phyloP scores from a whole-genome alignment of 1,140 invertebrate genomes.

The Diuraphis noxia region DNA sequence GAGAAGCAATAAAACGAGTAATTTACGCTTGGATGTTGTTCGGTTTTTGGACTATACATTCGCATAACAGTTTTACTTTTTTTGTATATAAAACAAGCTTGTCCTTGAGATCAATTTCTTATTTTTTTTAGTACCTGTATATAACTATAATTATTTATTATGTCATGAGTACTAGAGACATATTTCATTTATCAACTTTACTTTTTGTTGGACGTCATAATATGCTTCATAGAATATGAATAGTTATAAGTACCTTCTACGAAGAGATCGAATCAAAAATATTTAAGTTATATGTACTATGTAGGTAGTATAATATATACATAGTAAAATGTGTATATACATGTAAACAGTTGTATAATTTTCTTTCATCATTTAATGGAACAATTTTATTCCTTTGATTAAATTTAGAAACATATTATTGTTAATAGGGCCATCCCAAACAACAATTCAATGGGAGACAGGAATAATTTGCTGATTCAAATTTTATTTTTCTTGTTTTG shows the following conservation, averaged over 20 bases:
- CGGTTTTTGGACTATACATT: background rate
- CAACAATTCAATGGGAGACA: too few species aligned
- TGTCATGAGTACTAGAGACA: background rate
- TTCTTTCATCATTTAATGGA: background rate
- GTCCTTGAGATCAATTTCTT: background rate
- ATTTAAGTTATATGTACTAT: background rate
- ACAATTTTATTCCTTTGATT: background rate
- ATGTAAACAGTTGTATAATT: background rate
- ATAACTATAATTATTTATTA: slow-evolving; percentile 15
- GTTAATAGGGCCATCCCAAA: too few species aligned
- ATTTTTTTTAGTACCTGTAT: background rate
- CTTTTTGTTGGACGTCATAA: background rate
- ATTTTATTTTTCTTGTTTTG: too few species aligned
- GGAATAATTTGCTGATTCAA: too few species aligned
- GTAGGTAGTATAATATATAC: too few species aligned
- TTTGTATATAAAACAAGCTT: background rate
- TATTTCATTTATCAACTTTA: background rate
- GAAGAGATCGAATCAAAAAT: background rate
- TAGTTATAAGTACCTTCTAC: background rate
- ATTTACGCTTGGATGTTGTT: background rate
- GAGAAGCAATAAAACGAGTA: background rate
- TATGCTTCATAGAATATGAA: slow-evolving; percentile 6
- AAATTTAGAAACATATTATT: background rate
- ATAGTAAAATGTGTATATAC: too few species aligned
- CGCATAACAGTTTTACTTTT: background rate